phyloP scores from a whole-genome alignment of 2,888 invertebrate genomes.

The Agriotes lineatus region DNA sequence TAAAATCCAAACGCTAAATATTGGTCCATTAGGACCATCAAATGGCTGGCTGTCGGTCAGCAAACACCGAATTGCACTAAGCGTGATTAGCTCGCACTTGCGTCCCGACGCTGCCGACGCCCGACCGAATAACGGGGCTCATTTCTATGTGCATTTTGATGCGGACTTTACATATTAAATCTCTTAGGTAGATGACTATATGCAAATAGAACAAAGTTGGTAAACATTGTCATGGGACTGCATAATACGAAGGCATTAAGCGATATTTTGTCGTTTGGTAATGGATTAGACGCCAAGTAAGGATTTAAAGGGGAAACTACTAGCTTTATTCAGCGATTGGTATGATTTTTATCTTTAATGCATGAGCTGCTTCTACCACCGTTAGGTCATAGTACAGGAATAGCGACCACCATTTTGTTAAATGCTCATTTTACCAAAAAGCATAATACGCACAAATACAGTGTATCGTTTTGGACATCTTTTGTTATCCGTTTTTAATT shows the following conservation, averaged over 20 bases:
- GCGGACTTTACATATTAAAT: constrained; percentile 44
- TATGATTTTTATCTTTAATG: no score
- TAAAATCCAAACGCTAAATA: background rate
- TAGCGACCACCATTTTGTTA: no score
- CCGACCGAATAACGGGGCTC: constrained; percentile 52
- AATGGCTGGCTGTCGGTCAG: constrained; percentile 33
- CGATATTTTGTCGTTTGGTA: constrained; percentile 35
- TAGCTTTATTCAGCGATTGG: no score
- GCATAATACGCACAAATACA: no score
- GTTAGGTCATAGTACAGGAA: no score
- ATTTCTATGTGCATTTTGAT: constrained; percentile 65
- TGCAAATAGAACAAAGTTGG: constrained; percentile 40
- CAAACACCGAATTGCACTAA: constrained; percentile 57
- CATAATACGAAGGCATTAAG: constrained; percentile 36
- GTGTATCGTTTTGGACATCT: no score
- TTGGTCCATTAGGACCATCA: constrained; percentile 2
- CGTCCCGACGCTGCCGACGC: constrained; percentile 53
- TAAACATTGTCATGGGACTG: constrained; percentile 39
- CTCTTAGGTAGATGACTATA: constrained; percentile 42
- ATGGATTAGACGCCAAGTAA: constrained; percentile 34
- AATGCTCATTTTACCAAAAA: no score
- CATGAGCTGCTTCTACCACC: no score
- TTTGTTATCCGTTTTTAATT: no score
- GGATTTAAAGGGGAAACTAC: background rate
- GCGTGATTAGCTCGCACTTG: constrained; percentile 57